Base-by-base conservation (phyloP, 2,888 invertebrate genomes). In the Vanessa cardui region DNA sequence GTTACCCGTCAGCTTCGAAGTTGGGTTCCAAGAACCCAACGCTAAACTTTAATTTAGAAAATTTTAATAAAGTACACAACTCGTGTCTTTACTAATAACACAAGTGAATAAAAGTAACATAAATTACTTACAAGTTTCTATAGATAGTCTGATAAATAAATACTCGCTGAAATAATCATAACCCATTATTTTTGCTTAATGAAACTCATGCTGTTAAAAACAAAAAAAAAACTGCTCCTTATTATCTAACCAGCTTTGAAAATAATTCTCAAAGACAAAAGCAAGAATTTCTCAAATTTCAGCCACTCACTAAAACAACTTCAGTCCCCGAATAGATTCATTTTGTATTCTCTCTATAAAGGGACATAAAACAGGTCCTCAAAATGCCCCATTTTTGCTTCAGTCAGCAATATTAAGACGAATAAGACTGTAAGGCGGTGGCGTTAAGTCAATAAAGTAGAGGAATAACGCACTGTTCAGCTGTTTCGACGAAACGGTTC, bases 391-490 rank as follows among this genome's bases (percentile, higher is more conserved):
- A 45, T 54, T 52, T 62, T 45, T 45, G 7, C 62, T 68, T 59
- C 47, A 70, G 72, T 74, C 66, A 73, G 71, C 73, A 62, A 68
- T 69, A 73, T 73, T 70, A 62, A 39, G 61, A 58, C 60, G 60
- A 72, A 44, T 60, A 66, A 71, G 67, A 72, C 64, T 61, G 59
- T 68, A 62, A 71, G 72, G 66, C 61, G 73, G 69, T 66, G 67
- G 67, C 68, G 72, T 71, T 76, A 70, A 76, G 73, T 76, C 75
- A 77, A 77, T 78, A 76, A 75, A 72, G 63, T 66, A 60, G 66
- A 47, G 62, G 63, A 70, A 69, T 68, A 72, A 70, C 69, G 70
- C 70, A 64, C 67, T 56, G 62, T 69, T 72, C 73, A 69, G 69
- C 67, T 66, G 67, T 72, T 75, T 73, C 70, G 63, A 52, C 66